Conservation (phyloP, 2,888 invertebrate species). For the Rhamnusium bicolor region DNA sequence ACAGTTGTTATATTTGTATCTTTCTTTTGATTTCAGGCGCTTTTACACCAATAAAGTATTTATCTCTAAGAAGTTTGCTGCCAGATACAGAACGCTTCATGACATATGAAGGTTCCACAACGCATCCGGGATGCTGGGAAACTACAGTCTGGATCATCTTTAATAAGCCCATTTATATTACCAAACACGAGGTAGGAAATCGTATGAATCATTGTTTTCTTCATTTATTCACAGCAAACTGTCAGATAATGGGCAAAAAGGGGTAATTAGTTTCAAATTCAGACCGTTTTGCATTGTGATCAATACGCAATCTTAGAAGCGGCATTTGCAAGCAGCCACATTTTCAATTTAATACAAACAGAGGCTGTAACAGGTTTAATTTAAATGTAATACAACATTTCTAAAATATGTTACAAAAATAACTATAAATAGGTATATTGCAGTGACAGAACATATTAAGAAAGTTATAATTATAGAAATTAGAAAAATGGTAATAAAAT, state of each 20-base stretch:
- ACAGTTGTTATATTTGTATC: slow-evolving; percentile 12
- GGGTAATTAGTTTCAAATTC: slow-evolving; percentile 28
- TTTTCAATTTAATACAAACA: neutral
- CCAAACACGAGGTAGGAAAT: slow-evolving; percentile 89
- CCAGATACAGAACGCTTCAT: slow-evolving; percentile 96
- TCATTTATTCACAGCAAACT: slow-evolving; percentile 26
- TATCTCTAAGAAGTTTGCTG: slow-evolving; percentile 88
- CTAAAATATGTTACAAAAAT: too few species aligned
- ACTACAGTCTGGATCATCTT: slow-evolving; percentile 99
- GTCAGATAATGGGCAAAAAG: slow-evolving; percentile 31
- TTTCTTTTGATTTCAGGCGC: slow-evolving; percentile 77
- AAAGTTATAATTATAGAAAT: too few species aligned
- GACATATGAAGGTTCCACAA: slow-evolving; percentile 98
- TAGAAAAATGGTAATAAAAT: too few species aligned
- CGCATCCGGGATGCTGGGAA: slow-evolving; percentile 98
- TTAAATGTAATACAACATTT: too few species aligned
- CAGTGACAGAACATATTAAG: too few species aligned
- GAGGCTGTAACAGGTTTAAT: too few species aligned
- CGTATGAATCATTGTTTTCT: slow-evolving; percentile 38
- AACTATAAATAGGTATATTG: too few species aligned
- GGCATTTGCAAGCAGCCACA: neutral
- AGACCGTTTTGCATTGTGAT: slow-evolving; percentile 3
- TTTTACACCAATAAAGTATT: slow-evolving; percentile 86
- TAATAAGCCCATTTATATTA: slow-evolving; percentile 98
- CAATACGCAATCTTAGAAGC: slow-evolving; percentile 7